Evolutionary conservation across 2,888 invertebrate species (phyloP).

Genomic region (Drosophila dives): DNA sequence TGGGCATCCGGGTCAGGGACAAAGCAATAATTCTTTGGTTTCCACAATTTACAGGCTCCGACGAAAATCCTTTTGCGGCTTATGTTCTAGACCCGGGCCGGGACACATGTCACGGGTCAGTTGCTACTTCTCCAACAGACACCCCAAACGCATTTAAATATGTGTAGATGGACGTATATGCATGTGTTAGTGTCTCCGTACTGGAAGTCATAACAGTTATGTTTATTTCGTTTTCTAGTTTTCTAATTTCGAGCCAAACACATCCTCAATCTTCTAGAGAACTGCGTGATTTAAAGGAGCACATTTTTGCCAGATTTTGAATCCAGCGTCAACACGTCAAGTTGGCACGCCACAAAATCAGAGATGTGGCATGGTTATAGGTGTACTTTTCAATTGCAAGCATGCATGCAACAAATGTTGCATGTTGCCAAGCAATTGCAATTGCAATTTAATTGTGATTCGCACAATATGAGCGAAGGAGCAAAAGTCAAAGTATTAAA

Average conservation of each 20-base stretch:
- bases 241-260: background rate
- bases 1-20: conserved; percentile 73
- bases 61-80: conserved; percentile 80
- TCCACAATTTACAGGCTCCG: conserved; percentile 65
- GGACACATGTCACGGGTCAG: conserved; percentile 77
- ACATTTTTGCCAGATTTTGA: background rate
- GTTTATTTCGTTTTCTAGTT: background rate
- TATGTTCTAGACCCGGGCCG: conserved; percentile 55
- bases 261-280: background rate
- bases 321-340: background rate
- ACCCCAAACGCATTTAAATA: background rate
- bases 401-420: background rate
- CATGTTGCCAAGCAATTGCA: conserved; percentile 27
- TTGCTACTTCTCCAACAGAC: conserved; percentile 49
- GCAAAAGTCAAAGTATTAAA: conserved; percentile 11
- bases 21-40: conserved; percentile 76
- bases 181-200: background rate
- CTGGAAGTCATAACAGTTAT: background rate
- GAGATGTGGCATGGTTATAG: background rate
- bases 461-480: conserved; percentile 15
- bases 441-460: conserved; percentile 29
- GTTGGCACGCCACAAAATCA: background rate
- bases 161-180: background rate
- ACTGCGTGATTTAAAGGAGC: background rate
- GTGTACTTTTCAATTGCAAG: background rate